These are phyloP conservation scores for Neolamprologus modestus DNA, from an alignment of 2,113 vertebrate genomes.

Conservation along the genomic window DNA sequence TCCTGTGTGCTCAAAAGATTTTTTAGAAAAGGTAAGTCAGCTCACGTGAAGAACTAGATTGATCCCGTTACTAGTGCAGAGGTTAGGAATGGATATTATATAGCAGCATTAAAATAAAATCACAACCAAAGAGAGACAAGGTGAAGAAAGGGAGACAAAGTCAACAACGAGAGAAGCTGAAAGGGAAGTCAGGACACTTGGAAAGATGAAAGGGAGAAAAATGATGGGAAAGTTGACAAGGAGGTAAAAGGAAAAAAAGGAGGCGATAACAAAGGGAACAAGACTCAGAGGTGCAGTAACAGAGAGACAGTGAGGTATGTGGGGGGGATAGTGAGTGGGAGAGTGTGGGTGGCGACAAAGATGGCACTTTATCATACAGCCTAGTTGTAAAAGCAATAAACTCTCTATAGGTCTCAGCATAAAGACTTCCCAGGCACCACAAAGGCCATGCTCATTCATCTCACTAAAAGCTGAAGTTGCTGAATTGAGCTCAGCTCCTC, in stretches of 20 bases:
- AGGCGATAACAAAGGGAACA: not conserved
- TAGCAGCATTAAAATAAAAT: not conserved
- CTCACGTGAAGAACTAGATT: not conserved
- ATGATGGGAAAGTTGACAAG: not conserved
- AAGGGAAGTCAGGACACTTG: not conserved
- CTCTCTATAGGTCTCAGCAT: slow-evolving; percentile 42
- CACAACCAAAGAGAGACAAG: not conserved
- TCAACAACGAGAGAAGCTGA: not conserved
- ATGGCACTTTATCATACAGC: slow-evolving; percentile 41
- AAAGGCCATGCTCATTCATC: slow-evolving; percentile 54
- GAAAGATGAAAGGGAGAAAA: not conserved
- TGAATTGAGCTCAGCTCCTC: slow-evolving; percentile 14
- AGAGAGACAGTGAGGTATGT: not conserved
- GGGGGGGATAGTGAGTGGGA: not conserved
- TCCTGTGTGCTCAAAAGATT: not conserved
- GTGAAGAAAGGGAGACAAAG: not conserved
- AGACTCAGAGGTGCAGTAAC: not conserved
- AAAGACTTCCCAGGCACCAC: slow-evolving; percentile 39
- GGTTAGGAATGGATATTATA: not conserved
- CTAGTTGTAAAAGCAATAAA: slow-evolving; percentile 52
- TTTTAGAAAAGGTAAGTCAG: not conserved
- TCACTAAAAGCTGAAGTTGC: slow-evolving; percentile 50
- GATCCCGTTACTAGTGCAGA: not conserved
- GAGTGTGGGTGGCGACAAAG: slow-evolving; percentile 22
- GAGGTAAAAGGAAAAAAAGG: not conserved